Conservation (phyloP, 2,113 vertebrate genomes). For the Bothrops jararaca region DNA sequence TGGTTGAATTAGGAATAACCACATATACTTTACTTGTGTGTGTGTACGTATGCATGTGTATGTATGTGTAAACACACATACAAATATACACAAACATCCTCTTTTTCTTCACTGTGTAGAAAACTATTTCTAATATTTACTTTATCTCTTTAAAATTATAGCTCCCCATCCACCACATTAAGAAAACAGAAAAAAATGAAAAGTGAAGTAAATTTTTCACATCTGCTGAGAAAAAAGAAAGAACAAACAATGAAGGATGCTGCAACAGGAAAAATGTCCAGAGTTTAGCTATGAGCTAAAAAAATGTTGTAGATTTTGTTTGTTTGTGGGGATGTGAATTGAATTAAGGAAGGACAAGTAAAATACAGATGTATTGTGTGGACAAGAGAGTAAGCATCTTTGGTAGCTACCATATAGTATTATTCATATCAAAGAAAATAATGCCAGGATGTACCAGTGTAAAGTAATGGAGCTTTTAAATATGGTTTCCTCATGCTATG, state of each 20-base stretch:
- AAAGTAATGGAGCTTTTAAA: background rate
- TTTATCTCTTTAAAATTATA: constrained; percentile 22
- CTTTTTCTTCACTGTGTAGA: background rate
- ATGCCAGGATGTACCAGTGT: no score
- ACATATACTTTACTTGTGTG: background rate
- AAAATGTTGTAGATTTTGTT: background rate
- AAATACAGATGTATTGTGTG: background rate
- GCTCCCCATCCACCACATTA: constrained; percentile 16
- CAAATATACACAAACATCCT: background rate
- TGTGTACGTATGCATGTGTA: background rate
- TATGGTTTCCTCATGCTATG: background rate
- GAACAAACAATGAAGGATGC: constrained; percentile 42
- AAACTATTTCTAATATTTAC: background rate
- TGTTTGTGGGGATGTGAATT: constrained; percentile 20
- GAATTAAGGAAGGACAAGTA: constrained; percentile 14
- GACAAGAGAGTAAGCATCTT: background rate
- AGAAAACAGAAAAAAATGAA: constrained; percentile 36
- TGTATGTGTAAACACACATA: background rate
- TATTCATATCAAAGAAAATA: background rate
- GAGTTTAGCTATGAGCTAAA: constrained; percentile 47
- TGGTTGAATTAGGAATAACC: background rate
- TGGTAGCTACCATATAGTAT: background rate
- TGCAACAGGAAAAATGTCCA: constrained; percentile 26
- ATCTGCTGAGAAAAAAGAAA: constrained; percentile 45
- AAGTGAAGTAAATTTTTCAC: constrained; percentile 41